These are phyloP conservation scores for Camponotus pennsylvanicus DNA, from an alignment of 1,140 invertebrate species.

Conservation along the genomic window DNA sequence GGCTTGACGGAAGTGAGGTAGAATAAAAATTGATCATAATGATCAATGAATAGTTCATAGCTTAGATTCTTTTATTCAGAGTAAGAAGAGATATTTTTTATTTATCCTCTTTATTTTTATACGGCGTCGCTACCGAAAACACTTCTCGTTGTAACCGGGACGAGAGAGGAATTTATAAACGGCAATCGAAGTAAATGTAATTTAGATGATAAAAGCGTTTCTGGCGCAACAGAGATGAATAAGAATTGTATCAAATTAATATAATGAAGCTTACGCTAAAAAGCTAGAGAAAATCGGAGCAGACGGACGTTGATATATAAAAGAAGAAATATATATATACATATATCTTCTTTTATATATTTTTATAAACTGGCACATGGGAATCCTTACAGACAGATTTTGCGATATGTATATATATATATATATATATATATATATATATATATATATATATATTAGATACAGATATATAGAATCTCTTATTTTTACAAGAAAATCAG, in stretches of 20 bases:
- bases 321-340: neutral
- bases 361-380: constrained; percentile 20
- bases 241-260: constrained; percentile 39
- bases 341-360: constrained; percentile 18
- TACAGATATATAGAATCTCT: constrained; percentile 76
- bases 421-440: constrained; percentile 70
- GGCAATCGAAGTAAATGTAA: neutral
- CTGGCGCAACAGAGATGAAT: neutral
- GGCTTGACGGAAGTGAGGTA: constrained; percentile 19
- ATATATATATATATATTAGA: constrained; percentile 74
- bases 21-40: neutral
- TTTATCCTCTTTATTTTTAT: constrained; percentile 83
- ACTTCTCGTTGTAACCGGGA: constrained; percentile 15
- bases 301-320: neutral
- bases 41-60: constrained; percentile 65
- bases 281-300: neutral
- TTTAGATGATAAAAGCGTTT: neutral
- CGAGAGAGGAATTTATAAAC: constrained; percentile 33
- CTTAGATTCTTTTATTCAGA: constrained; percentile 80
- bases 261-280: constrained; percentile 50
- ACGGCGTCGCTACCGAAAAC: constrained; percentile 60
- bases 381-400: constrained; percentile 41
- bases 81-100: constrained; percentile 80
- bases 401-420: constrained; percentile 71
- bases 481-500: constrained; percentile 80